These are phyloP conservation scores for Tachycineta bicolor DNA, from an alignment of 2,113 vertebrate species.

Conservation along the genomic window DNA sequence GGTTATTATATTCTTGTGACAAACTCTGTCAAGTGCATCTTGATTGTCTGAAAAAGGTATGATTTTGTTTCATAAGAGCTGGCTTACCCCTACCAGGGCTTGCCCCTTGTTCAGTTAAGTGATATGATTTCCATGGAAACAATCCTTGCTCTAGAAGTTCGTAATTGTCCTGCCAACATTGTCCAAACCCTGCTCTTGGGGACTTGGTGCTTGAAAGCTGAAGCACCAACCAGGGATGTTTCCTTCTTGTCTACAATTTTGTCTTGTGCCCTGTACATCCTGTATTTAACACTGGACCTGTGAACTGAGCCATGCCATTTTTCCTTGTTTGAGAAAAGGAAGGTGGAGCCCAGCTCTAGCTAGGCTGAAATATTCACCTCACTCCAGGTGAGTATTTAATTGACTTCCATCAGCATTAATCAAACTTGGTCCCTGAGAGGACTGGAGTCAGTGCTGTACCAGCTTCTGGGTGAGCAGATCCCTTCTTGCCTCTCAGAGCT, in stretches of 20 bases:
- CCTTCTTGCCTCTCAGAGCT: not conserved
- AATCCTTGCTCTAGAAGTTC: not conserved
- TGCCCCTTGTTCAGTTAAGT: not conserved
- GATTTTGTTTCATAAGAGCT: not conserved
- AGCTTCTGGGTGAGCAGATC: not conserved
- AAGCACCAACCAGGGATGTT: not conserved
- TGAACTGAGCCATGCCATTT: not conserved
- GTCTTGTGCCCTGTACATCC: not conserved
- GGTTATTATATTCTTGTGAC: not conserved
- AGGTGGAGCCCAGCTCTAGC: not conserved
- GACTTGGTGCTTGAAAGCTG: not conserved
- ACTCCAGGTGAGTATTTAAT: not conserved
- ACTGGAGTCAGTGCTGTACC: not conserved
- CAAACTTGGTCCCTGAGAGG: not conserved
- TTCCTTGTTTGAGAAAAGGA: not conserved
- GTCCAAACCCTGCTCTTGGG: not conserved
- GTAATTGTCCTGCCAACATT: not conserved
- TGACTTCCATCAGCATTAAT: not conserved
- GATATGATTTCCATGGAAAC: not conserved
- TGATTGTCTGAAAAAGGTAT: not conserved
- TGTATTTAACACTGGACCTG: accelerated
- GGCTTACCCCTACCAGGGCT: not conserved
- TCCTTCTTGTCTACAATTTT: not conserved
- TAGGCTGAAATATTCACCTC: not conserved
- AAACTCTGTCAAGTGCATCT: not conserved